These are phyloP conservation scores for Tachina lurida DNA, from an alignment of 2,888 invertebrate species.

Conservation along the genomic window DNA sequence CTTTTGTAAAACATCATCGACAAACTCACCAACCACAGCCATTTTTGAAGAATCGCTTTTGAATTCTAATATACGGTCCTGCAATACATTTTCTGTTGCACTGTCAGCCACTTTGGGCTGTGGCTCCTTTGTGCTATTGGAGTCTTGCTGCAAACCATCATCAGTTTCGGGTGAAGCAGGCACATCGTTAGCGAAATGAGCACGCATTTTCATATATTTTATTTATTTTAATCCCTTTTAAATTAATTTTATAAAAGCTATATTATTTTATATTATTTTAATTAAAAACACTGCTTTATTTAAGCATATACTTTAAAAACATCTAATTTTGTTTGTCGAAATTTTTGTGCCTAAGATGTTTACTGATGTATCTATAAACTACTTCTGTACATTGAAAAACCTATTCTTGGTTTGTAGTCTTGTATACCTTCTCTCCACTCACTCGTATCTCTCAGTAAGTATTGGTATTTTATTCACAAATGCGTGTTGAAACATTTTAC, in stretches of 20 bases:
- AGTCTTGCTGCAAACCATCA: slow-evolving; percentile 42
- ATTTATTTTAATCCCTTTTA: slow-evolving; percentile 34
- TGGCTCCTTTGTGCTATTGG: slow-evolving; percentile 44
- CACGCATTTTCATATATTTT: slow-evolving; percentile 76
- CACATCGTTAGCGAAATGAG: slow-evolving; percentile 78
- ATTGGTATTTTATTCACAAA: slow-evolving; percentile 55
- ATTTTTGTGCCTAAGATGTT: slow-evolving; percentile 42
- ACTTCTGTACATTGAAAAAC: slow-evolving; percentile 63
- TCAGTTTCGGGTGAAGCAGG: slow-evolving; percentile 62
- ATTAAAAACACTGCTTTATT: slow-evolving; percentile 11
- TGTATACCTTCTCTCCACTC: slow-evolving; percentile 15
- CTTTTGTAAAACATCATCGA: slow-evolving; percentile 85
- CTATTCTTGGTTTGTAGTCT: slow-evolving; percentile 29
- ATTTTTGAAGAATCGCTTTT: slow-evolving; percentile 86
- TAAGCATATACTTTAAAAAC: not conserved
- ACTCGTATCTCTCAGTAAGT: slow-evolving; percentile 30
- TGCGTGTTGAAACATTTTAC: slow-evolving; percentile 47
- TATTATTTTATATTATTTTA: slow-evolving; percentile 2
- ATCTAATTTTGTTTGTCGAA: slow-evolving; percentile 13
- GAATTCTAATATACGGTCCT: slow-evolving; percentile 84
- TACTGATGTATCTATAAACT: slow-evolving; percentile 70
- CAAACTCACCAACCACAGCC: slow-evolving; percentile 85
- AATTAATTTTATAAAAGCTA: slow-evolving; percentile 30
- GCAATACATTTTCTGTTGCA: slow-evolving; percentile 65
- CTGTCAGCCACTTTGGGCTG: slow-evolving; percentile 45